These are phyloP conservation scores for Nephrotoma flavescens DNA, from an alignment of 2,888 invertebrate species.

Conservation along the genomic window DNA sequence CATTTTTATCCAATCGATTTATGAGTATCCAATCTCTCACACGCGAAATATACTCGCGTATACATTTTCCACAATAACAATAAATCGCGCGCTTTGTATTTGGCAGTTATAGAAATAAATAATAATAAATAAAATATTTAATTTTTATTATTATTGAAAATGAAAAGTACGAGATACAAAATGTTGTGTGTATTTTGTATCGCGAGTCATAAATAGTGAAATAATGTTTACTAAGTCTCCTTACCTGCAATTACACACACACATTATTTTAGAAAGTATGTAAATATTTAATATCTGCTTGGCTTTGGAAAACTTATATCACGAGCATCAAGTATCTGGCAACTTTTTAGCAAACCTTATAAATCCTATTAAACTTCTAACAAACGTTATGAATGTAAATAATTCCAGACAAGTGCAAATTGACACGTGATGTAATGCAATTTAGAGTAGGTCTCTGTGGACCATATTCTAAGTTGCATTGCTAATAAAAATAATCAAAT, in stretches of 20 bases:
- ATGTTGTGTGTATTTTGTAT: neutral
- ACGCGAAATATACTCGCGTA: neutral
- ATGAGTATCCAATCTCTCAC: neutral
- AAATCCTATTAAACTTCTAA: no score
- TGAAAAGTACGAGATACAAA: neutral
- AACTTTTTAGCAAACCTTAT: no score
- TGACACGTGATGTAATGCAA: no score
- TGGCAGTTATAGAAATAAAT: neutral
- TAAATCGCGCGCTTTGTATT: neutral
- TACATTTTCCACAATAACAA: neutral
- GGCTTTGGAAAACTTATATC: no score
- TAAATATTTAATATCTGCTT: neutral
- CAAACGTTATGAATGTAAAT: no score
- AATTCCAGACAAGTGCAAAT: no score
- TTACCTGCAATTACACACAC: neutral
- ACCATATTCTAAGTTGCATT: no score
- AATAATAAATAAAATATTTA: neutral
- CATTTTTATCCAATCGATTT: neutral
- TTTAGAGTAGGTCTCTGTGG: no score
- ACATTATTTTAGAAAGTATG: neutral
- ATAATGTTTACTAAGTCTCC: neutral
- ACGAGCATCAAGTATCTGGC: no score
- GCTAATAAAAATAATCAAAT: no score
- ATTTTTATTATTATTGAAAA: neutral
- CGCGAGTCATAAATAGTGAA: neutral